Evolutionary conservation across 2,113 vertebrate species (phyloP), one percentile per base, ranked within the genome.

Genomic region (Papio anubis): DNA sequence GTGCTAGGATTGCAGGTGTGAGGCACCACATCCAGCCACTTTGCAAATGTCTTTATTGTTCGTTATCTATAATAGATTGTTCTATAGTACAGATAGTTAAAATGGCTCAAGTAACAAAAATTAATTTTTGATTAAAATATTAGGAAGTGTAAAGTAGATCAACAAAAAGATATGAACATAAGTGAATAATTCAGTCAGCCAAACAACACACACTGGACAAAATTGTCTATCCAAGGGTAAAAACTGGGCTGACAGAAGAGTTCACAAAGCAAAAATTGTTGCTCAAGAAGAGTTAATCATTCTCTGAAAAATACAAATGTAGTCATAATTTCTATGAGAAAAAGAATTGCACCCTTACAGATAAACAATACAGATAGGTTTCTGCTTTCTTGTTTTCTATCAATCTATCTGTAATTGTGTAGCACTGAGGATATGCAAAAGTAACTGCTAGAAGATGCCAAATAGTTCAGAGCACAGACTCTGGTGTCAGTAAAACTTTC

Each of bases 111-210:
- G 23, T 66, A 48, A 96, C 38, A 88, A 92, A 92, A 89, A 84
- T n/a, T 61, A 57, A 59, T 76, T 68, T 57, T 82, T 84, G 93
- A 32, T 72, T 82, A 66, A 90, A 94, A 94, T 64, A 90, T 90
- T 93, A 87, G 12, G 32, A 80, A 81, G 30, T 76, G 18, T 64
- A 90, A 92, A 96, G 52, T n/a, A 86, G 68, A 86, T 35, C 21
- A 88, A 6, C 10, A 30, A 81, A 90, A 84, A 64, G 5, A 84
- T 66, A 91, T 50, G 35, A 78, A 80, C 5, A 18, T 27, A 75
- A 48, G 18, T 25, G 16, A 68, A 45, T 89, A 35, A 85, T 61
- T 2, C 57, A 79, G 2, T 14, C 83, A 59, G 7, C 17, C 12
- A 61, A 87, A 38, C 0, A 72, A 13, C 59, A 55, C 6, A 55